Conservation (phyloP, 2,888 invertebrate species). For the Lasioglossum leucozonium region DNA sequence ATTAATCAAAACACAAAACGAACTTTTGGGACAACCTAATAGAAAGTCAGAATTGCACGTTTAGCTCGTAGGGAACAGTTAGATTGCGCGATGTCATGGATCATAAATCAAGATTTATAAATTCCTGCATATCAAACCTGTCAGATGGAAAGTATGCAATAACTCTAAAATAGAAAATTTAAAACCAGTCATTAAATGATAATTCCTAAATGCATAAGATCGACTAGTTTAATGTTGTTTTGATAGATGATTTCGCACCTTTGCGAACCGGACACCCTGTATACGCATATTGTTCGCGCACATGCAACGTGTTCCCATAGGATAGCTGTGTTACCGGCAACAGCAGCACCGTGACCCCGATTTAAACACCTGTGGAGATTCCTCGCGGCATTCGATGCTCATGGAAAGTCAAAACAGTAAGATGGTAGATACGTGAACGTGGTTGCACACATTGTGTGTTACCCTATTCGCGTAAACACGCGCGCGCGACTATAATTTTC, state of each 20-base stretch:
- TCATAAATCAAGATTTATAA: no score
- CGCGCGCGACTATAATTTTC: conserved; percentile 53
- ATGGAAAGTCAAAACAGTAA: conserved; percentile 67
- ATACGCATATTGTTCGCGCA: conserved; percentile 48
- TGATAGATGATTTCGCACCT: neutral
- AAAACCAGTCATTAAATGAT: no score
- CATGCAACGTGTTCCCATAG: conserved; percentile 55
- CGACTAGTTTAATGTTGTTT: neutral
- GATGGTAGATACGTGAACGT: conserved; percentile 58
- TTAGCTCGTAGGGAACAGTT: no score
- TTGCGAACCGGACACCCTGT: neutral
- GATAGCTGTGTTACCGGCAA: conserved; percentile 30
- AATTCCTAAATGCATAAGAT: neutral
- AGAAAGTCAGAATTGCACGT: no score
- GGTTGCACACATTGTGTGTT: conserved; percentile 63
- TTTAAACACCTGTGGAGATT: conserved; percentile 61
- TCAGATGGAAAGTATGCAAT: no score
- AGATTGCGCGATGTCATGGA: no score
- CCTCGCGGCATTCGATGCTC: conserved; percentile 60
- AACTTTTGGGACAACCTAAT: no score
- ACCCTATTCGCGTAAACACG: conserved; percentile 54
- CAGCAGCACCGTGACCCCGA: conserved; percentile 61
- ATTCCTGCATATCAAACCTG: no score
- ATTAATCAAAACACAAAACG: no score
- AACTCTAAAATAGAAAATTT: no score